Percentiles rank a stretch among this genome's conserved stretches.
phyloP scores from a whole-genome alignment of 2,797 vertebrate genomes.

The Okamejei kenojei region DNA sequence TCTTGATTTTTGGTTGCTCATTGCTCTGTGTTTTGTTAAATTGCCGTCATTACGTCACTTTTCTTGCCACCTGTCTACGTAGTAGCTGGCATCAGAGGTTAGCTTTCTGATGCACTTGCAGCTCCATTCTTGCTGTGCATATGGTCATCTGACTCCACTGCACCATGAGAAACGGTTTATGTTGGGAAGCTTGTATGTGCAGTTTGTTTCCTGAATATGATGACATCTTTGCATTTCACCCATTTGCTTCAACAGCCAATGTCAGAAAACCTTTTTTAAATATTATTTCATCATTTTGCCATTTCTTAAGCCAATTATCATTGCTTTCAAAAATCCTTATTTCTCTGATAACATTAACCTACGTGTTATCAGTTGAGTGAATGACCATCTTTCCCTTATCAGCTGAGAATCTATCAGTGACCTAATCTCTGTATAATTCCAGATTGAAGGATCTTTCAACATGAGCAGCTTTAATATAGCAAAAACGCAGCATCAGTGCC shows the following conservation, averaged over 20 bases:
- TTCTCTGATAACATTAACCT: no score
- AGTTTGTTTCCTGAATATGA: no score
- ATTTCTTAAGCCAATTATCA: no score
- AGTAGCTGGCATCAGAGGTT: not conserved
- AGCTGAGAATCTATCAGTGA: not conserved
- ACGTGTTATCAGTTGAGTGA: no score
- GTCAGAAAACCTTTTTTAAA: not conserved
- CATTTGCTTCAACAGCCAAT: no score
- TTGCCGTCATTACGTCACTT: not conserved
- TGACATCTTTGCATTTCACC: no score
- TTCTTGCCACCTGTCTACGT: not conserved
- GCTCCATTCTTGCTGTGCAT: no score
- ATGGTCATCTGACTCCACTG: not conserved
- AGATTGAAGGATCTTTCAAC: not conserved
- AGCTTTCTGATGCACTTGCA: not conserved
- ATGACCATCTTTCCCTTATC: no score
- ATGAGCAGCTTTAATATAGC: not conserved
- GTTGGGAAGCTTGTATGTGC: not conserved
- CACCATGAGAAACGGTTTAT: not conserved
- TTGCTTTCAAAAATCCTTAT: no score
- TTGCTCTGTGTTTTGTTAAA: not conserved
- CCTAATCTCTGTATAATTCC: not conserved
- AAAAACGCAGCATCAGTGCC: not conserved
- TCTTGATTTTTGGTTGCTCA: not conserved
- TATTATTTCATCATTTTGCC: not conserved